Percentiles rank a stretch among this genome's conserved stretches.
These are phyloP conservation scores for Drosophila mulleri DNA, from an alignment of 2,888 invertebrate species.

Conservation along the genomic window DNA sequence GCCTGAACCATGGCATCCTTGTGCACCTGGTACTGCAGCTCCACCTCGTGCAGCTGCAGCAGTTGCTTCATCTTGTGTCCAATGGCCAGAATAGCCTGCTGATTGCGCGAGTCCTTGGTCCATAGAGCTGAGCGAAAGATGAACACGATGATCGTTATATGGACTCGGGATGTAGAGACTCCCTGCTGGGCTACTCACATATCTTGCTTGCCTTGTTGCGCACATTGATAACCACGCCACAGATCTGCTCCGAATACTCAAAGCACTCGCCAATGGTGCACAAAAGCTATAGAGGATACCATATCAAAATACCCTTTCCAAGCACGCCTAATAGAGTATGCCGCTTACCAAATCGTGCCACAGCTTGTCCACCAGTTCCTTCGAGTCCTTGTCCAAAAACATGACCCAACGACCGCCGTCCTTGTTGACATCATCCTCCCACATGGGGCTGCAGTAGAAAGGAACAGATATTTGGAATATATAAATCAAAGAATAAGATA, in stretches of 20 bases:
- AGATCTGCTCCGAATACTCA: constrained; percentile 95
- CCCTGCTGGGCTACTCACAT: constrained; percentile 86
- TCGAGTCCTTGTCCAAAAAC: constrained; percentile 89
- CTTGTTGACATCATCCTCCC: constrained; percentile 94
- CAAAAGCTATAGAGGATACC: constrained; percentile 86
- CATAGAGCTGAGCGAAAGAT: constrained; percentile 88
- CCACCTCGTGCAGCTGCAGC: constrained; percentile 87
- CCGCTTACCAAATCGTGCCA: constrained; percentile 90
- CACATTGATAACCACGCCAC: constrained; percentile 98
- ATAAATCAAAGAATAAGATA: too few species aligned
- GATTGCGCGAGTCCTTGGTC: constrained; percentile 93
- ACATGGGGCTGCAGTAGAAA: constrained; percentile 94
- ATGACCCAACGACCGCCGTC: constrained; percentile 93
- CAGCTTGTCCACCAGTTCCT: constrained; percentile 89
- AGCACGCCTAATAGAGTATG: neutral
- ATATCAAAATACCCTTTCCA: neutral
- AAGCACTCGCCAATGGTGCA: constrained; percentile 98
- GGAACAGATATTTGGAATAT: too few species aligned
- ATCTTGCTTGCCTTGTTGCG: constrained; percentile 96
- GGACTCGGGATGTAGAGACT: neutral
- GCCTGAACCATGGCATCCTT: constrained; percentile 93
- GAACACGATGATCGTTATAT: too few species aligned
- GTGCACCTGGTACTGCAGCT: constrained; percentile 90
- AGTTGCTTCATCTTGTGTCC: constrained; percentile 94
- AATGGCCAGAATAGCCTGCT: constrained; percentile 92